phyloP scores from a whole-genome alignment of 2,888 invertebrate species.

The Malthinus seriepunctatus region DNA sequence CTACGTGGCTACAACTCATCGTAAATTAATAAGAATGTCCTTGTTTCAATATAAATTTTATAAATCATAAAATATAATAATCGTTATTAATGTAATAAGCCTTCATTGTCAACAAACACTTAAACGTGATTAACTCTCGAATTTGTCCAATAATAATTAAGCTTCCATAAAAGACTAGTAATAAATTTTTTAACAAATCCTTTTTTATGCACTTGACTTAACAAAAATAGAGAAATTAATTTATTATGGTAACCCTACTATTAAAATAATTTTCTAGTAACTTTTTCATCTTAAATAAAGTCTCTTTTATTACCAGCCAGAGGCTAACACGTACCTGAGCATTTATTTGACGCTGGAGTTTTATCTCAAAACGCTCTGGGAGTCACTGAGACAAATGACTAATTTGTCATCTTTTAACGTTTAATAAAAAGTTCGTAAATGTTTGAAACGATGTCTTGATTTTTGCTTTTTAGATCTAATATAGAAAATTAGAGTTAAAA shows the following conservation, averaged over 20 bases:
- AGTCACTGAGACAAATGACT: slow-evolving; percentile 38
- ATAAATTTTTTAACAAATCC: too few species aligned
- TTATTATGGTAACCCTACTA: slow-evolving; percentile 7
- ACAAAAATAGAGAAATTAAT: slow-evolving; percentile 6
- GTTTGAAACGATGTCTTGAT: slow-evolving; percentile 24
- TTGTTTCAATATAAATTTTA: too few species aligned
- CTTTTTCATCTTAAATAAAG: slow-evolving; percentile 15
- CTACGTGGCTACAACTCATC: too few species aligned
- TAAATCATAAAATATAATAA: too few species aligned
- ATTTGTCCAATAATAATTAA: too few species aligned
- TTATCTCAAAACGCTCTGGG: slow-evolving; percentile 42
- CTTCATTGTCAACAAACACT: too few species aligned
- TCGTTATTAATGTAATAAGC: too few species aligned
- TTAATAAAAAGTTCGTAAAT: slow-evolving; percentile 39
- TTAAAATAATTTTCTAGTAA: slow-evolving; percentile 13
- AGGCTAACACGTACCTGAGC: slow-evolving; percentile 44
- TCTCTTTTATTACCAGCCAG: slow-evolving; percentile 40
- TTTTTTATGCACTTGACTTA: too few species aligned
- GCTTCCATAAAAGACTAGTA: too few species aligned
- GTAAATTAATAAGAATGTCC: too few species aligned
- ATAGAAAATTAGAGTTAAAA: slow-evolving; percentile 11
- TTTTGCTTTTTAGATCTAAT: slow-evolving; percentile 16
- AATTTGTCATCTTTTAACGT: slow-evolving; percentile 38
- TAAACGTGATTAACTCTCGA: too few species aligned
- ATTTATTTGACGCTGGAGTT: slow-evolving; percentile 44